Evolutionary conservation across 2,888 invertebrate species (phyloP).

Genomic region (Ophion costatus): DNA sequence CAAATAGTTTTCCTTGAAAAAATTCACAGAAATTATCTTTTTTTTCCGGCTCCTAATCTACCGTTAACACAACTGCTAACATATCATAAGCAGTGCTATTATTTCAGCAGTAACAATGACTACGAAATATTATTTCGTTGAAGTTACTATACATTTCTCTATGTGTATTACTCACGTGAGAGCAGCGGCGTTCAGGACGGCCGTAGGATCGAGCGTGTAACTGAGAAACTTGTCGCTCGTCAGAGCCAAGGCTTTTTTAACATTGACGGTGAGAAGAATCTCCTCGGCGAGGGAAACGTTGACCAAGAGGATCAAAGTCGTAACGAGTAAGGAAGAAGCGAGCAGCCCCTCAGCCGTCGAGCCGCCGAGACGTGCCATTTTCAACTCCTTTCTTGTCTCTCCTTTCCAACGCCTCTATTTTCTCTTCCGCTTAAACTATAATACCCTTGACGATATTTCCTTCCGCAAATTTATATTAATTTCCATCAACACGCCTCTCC

Average conservation of each 20-base stretch:
- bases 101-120: too few relatives aligned
- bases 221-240: constrained; percentile 90
- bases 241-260: constrained; percentile 87
- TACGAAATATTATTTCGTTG: too few relatives aligned
- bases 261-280: constrained; percentile 86
- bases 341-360: constrained; percentile 29
- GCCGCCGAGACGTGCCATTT: constrained; percentile 45
- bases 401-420: constrained; percentile 10
- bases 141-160: too few relatives aligned
- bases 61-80: too few relatives aligned
- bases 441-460: constrained; percentile 25
- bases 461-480: constrained; percentile 18
- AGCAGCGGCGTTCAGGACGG: constrained; percentile 85
- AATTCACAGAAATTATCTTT: too few relatives aligned
- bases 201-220: constrained; percentile 88
- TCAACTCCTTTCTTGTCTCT: constrained; percentile 11
- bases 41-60: too few relatives aligned
- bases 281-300: constrained; percentile 81
- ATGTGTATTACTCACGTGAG: constrained; percentile 81
- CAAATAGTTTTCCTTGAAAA: too few relatives aligned
- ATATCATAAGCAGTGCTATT: too few relatives aligned
- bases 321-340: constrained; percentile 23
- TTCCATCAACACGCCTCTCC: constrained; percentile 34
- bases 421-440: constrained; percentile 15
- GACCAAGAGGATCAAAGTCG: constrained; percentile 50